Percentiles rank a stretch among this genome's conserved stretches.
These are phyloP conservation scores for Cydia splendana DNA, from an alignment of 1,140 invertebrate genomes.

Conservation along the genomic window DNA sequence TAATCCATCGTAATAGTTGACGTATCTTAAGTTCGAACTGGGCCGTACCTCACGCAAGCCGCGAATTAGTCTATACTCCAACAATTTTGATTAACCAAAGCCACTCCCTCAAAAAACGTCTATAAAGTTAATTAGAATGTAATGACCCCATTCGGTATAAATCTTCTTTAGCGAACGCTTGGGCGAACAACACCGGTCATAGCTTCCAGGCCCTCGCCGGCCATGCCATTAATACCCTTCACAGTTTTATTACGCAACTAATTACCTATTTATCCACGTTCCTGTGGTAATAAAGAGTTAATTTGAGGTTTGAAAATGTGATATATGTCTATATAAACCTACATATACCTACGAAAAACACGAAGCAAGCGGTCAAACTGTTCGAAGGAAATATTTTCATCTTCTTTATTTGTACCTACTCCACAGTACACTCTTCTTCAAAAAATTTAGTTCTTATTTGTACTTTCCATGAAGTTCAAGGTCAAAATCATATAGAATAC, in stretches of 20 bases:
- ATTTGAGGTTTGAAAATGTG: not conserved
- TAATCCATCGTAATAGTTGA: too few relatives aligned
- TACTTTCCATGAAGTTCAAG: too few relatives aligned
- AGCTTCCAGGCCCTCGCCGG: conserved; percentile 4
- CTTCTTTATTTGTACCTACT: too few relatives aligned
- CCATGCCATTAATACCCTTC: conserved; percentile 48
- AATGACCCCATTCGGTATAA: conserved; percentile 62
- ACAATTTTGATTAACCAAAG: conserved; percentile 5
- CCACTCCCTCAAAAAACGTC: conserved; percentile 42
- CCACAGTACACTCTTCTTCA: too few relatives aligned
- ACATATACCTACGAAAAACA: too few relatives aligned
- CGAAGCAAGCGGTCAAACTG: not conserved
- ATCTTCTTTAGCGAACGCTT: conserved; percentile 45
- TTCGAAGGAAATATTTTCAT: too few relatives aligned
- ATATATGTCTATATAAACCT: too few relatives aligned
- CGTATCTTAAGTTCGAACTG: too few relatives aligned
- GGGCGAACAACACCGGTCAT: conserved; percentile 35
- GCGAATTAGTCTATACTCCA: not conserved
- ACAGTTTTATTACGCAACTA: conserved; percentile 56
- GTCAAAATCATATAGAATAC: too few relatives aligned
- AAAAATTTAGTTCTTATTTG: too few relatives aligned
- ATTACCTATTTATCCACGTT: conserved; percentile 58
- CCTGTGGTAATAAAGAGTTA: conserved; percentile 28
- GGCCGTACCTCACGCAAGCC: not conserved
- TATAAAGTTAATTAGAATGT: conserved; percentile 65